Evolutionary conservation across 2,113 vertebrate species (phyloP).

Genomic region (Buteo buteo): DNA sequence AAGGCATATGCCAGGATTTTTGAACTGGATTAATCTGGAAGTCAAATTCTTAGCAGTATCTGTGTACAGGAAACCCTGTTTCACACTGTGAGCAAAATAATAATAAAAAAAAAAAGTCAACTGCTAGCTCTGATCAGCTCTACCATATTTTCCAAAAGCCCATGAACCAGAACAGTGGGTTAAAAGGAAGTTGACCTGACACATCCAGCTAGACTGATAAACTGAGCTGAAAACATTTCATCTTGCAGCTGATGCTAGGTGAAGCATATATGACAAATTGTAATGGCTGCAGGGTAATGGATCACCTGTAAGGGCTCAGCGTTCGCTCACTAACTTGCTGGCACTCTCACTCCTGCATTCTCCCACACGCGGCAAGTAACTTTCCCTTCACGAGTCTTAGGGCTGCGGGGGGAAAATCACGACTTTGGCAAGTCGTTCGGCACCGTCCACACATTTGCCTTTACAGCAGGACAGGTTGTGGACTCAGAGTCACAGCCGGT

Average conservation of each 20-base stretch:
- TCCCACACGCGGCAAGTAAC: fast-evolving
- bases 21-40: background rate
- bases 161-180: slow-evolving; percentile 83
- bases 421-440: background rate
- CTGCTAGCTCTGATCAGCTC: slow-evolving; percentile 70
- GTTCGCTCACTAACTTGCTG: background rate
- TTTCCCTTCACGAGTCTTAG: background rate
- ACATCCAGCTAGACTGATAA: slow-evolving; percentile 81
- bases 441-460: fast-evolving
- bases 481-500: fast-evolving
- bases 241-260: slow-evolving; percentile 79
- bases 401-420: background rate
- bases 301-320: slow-evolving; percentile 61
- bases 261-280: slow-evolving; percentile 83
- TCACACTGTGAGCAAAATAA: background rate
- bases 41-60: background rate
- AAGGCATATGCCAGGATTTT: background rate
- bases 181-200: slow-evolving; percentile 84
- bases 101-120: background rate
- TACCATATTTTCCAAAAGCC: slow-evolving; percentile 77
- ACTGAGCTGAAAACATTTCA: slow-evolving; percentile 78
- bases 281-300: slow-evolving; percentile 75
- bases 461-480: background rate
- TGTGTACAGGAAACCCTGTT: background rate
- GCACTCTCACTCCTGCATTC: background rate